Evolutionary conservation across 2,113 vertebrate genomes (phyloP).

Genomic region (Corythornis cristatus): DNA sequence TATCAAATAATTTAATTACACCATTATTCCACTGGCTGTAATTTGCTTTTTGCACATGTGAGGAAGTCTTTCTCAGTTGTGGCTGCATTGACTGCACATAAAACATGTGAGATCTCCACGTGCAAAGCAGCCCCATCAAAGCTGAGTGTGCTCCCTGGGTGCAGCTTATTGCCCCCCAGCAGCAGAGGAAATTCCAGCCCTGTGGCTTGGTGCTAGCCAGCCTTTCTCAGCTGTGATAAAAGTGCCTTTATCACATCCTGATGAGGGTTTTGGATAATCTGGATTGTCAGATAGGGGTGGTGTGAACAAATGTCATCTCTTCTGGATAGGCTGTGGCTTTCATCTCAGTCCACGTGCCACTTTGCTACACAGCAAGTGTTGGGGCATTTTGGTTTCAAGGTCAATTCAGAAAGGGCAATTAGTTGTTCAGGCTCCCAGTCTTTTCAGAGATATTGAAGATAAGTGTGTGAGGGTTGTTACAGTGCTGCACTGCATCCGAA

Average conservation of each 20-base stretch:
- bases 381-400: constrained; percentile 47
- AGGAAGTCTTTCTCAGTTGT: background rate
- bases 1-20: background rate
- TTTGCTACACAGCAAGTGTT: background rate
- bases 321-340: constrained; percentile 50
- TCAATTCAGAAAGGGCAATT: background rate
- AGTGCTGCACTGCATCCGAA: background rate
- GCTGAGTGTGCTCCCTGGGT: background rate
- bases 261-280: constrained; percentile 46
- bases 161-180: background rate
- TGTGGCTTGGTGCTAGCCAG: constrained; percentile 16
- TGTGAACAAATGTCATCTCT: constrained; percentile 46
- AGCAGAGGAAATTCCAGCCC: background rate
- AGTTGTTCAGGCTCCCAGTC: background rate
- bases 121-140: background rate
- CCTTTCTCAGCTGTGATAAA: constrained; percentile 44
- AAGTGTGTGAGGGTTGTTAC: background rate
- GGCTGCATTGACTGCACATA: background rate
- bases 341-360: constrained; percentile 24
- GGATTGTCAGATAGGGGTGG: constrained; percentile 39
- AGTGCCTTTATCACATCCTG: constrained; percentile 23
- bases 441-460: background rate
- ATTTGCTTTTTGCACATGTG: background rate
- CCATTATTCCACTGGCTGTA: background rate
- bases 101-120: background rate